Base-by-base conservation (phyloP, 2,113 vertebrate species). In the Eurystomus gularis region DNA sequence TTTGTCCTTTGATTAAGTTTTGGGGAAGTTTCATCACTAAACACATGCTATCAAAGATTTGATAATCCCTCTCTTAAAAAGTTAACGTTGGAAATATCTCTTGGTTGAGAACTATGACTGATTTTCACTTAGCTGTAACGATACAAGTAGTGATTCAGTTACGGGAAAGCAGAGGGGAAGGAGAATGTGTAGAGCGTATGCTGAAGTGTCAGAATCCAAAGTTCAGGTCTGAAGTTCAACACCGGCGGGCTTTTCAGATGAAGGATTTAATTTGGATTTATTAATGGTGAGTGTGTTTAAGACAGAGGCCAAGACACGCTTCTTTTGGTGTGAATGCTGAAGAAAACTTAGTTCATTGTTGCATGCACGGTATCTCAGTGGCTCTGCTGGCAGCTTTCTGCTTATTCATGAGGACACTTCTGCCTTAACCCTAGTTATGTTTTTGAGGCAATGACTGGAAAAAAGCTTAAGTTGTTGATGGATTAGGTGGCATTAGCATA, bases 361-460 rank as follows among this genome's bases (percentile, higher is more conserved):
- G 14, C n/a, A 9, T 35, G 15, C 1, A 0, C 9, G 18, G 8
- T 23, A 28, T 48, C 40, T 52, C 46, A 29, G 5, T 1, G 13
- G 42, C 15, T 40, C 5, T 57, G 33, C 68, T 57, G 58, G 44
- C 40, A 51, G 6, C 28, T 87, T 64, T 75, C 82, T 83, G 24
- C 29, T 40, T 7, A 4, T 54, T 40, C 42, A 33, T 18, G 19
- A 13, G 17, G 48, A 40, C 14, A 5, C 17, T 69, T 82, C 55
- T 80, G 44, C 52, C 14, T 49, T 57, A 57, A 57, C 42, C 21
- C 54, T 42, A 23, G 29, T 29, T 39, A 10, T 20, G 78, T 60
- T 92, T 90, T 58, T 46, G 20, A 87, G 94, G 60, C 19, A 33
- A 49, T 49, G 66, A 60, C 48, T 83, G 87, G 90, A 48, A 93